phyloP scores from a whole-genome alignment of 2,888 invertebrate genomes.

The Noctua pronuba region DNA sequence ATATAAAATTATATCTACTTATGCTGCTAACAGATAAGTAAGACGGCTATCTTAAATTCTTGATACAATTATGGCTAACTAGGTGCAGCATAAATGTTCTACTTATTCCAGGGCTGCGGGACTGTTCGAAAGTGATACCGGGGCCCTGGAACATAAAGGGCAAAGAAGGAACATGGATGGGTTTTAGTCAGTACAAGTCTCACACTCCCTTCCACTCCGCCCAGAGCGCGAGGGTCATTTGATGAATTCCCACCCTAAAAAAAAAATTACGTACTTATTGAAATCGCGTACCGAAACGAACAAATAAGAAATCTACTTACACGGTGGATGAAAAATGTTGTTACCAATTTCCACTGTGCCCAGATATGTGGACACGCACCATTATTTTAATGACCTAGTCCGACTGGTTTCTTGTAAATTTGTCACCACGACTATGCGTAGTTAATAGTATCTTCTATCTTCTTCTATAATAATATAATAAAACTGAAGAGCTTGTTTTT shows the following conservation, averaged over 20 bases:
- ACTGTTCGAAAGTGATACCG: too few relatives aligned
- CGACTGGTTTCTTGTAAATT: not conserved
- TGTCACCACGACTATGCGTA: not conserved
- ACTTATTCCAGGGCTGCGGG: too few relatives aligned
- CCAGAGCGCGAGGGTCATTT: too few relatives aligned
- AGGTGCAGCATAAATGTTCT: not conserved
- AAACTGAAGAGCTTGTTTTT: not conserved
- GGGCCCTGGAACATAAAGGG: too few relatives aligned
- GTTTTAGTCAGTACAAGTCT: too few relatives aligned
- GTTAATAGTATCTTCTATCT: not conserved
- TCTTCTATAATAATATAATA: not conserved
- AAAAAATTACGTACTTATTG: too few relatives aligned
- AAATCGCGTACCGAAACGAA: not conserved
- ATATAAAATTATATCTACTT: not conserved
- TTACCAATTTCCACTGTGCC: not conserved
- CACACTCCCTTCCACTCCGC: too few relatives aligned
- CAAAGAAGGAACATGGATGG: too few relatives aligned
- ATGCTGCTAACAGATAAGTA: not conserved
- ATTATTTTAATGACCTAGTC: constrained; percentile 16
- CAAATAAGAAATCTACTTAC: not conserved
- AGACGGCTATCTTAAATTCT: not conserved
- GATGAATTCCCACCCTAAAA: too few relatives aligned
- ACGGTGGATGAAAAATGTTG: not conserved
- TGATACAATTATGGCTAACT: not conserved
- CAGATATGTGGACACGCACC: not conserved